Evolutionary conservation across 2,797 vertebrate genomes (phyloP).

Genomic region (Lutjanus campechanus): DNA sequence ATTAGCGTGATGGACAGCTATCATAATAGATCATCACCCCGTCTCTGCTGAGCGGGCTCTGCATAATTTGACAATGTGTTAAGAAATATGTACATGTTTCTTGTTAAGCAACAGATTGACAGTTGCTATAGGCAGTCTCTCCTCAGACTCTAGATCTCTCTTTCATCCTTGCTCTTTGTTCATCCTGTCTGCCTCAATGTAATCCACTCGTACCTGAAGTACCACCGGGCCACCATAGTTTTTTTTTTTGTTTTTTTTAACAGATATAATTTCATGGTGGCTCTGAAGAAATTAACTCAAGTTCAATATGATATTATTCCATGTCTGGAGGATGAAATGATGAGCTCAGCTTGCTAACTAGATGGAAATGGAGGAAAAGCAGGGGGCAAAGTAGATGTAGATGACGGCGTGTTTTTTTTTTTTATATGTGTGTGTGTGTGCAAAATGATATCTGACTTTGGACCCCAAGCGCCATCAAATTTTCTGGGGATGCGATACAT

Average conservation of each 20-base stretch:
- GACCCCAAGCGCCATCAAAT: neutral
- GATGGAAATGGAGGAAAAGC: slow-evolving; percentile 46
- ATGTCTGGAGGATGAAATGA: slow-evolving; percentile 52
- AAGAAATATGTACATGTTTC: too few relatives aligned
- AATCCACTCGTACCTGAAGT: slow-evolving; percentile 45
- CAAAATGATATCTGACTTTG: slow-evolving; percentile 2
- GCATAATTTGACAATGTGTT: too few relatives aligned
- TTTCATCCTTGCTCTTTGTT: slow-evolving; percentile 39
- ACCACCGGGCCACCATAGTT: slow-evolving; percentile 4
- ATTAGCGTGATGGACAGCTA: slow-evolving; percentile 61
- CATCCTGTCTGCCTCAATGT: slow-evolving; percentile 26
- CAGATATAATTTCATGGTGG: slow-evolving; percentile 74
- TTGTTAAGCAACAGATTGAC: neutral
- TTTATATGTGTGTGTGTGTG: neutral
- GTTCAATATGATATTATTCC: slow-evolving; percentile 61
- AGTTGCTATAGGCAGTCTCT: neutral
- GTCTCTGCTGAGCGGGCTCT: too few relatives aligned
- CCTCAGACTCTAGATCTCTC: slow-evolving; percentile 10
- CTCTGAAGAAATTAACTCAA: slow-evolving; percentile 74
- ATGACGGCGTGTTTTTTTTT: slow-evolving; percentile 3
- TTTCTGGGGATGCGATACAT: slow-evolving; percentile 7
- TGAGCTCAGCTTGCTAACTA: slow-evolving; percentile 44
- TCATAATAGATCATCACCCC: slow-evolving; percentile 49
- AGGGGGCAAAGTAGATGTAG: neutral
- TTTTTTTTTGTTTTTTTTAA: slow-evolving; percentile 38